Base-by-base conservation (phyloP, 2,888 invertebrate species). In the Chaitophorus viminalis region DNA sequence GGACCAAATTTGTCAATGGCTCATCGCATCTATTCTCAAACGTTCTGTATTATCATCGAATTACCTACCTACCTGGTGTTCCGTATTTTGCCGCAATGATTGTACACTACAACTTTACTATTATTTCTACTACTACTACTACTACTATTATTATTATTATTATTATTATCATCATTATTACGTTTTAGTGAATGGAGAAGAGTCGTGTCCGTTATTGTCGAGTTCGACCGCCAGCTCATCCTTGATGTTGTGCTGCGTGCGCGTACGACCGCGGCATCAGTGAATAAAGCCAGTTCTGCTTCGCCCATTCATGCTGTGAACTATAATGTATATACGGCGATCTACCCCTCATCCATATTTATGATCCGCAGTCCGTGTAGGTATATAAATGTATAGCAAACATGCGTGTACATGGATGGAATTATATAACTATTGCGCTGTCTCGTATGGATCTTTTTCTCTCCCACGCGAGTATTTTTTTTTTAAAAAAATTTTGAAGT, bases 31-130 rank as follows among this genome's bases (percentile, higher is more conserved):
- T 21, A 60, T 54, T 70, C 36, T 33, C 31, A 21, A 76, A 79
- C 70, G 86, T 86, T 86, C 54, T 79, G 86, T 78, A 39, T 33
- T 29, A 86, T 86, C 86, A 86, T 86, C 78, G 79, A 86, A 79
- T 86, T 86, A 86, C 33, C 72, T 39, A 29, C 21, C 33, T 86
- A 86, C 33, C 72, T 36, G 33, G 36, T 36, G 74, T n/a, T 25
- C 52, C 21, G 70, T 74, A 36, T 60, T 60, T 36, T 8, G 60
- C 25, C 68, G 29, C 14, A 68, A 76, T 52, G 77, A 86, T 77
- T 65, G 75, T 65, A 39, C 68, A 29, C 68, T 9, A 29, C 68
- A 14, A 68, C 29, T 68, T 5, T 46, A n/a, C n/a, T n/a, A n/a
- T n/a, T n/a, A n/a, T n/a, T n/a, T n/a, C n/a, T n/a, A n/a, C n/a